A percentile compares a stretch with the other conserved stretches of the same genome.
Evolutionary conservation across 2,888 invertebrate species (phyloP).

Genomic region (Lycia hirtaria): DNA sequence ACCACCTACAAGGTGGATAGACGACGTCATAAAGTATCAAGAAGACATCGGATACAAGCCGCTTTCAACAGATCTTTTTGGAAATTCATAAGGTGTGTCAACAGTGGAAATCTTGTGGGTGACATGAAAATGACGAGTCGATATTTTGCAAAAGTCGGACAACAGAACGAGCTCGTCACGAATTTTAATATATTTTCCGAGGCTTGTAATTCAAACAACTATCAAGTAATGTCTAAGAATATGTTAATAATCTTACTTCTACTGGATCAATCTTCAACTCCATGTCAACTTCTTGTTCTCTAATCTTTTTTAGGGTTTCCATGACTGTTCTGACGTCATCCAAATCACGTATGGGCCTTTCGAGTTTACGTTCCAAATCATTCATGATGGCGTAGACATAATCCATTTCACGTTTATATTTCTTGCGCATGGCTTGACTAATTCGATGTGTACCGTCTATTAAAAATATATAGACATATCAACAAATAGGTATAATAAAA

Average conservation of each 20-base stretch:
- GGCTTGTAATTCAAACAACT: too few species aligned
- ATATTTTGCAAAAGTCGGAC: too few species aligned
- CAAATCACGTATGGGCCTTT: constrained; percentile 94
- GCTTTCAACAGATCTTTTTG: too few species aligned
- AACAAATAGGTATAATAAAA: neutral
- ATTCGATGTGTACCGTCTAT: constrained; percentile 91
- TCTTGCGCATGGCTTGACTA: constrained; percentile 94
- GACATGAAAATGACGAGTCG: too few species aligned
- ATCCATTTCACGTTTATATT: constrained; percentile 96
- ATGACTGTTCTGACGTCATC: constrained; percentile 97
- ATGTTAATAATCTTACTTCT: constrained; percentile 85
- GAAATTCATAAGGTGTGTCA: too few species aligned
- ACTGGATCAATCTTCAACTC: constrained; percentile 97
- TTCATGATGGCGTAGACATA: constrained; percentile 96
- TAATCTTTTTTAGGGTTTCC: constrained; percentile 96
- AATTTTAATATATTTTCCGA: too few species aligned
- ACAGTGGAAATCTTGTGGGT: too few species aligned
- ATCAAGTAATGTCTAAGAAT: neutral
- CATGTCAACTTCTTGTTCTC: constrained; percentile 98
- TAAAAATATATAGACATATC: neutral
- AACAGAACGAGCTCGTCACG: too few species aligned
- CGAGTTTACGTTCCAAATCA: constrained; percentile 95
- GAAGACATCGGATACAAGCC: too few species aligned
- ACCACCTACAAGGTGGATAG: too few species aligned
- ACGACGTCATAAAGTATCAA: too few species aligned